Base-by-base conservation (phyloP, 2,113 vertebrate species). In the Fulmarus glacialis region DNA sequence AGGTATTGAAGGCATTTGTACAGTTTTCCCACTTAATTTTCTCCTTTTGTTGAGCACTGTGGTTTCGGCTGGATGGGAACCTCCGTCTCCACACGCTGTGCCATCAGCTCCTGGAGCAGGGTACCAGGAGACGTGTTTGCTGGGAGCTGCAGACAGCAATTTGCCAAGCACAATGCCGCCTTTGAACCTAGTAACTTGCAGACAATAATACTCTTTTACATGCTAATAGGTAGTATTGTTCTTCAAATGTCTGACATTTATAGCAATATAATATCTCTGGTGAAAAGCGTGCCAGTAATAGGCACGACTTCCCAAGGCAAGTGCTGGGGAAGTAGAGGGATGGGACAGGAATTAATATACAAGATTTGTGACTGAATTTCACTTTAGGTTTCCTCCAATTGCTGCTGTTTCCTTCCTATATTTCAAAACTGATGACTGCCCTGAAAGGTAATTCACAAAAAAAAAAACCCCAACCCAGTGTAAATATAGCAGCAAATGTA, bases 161-260 rank as follows among this genome's bases (percentile, higher is more conserved):
- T 82, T 96, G 56, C 83, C 68, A 67, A 72, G 89, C 64, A 94
- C 43, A 87, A 27, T 78, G 78, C 73, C 5, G 78, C 71, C 83
- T 91, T 64, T 89, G 94, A 94, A 92, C 71, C 66, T 77, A 60
- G 62, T 60, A 91, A 90, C 87, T 82, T 87, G 72, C 77, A 92
- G 86, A 90, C 80, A 95, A 95, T 90, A 82, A 82, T 87, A 48
- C 47, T 84, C 89, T 93, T 93, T 95, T 87, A 55, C 89, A 87
- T 95, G 86, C 68, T 94, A 97, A 96, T 95, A 89, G 89, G 70
- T 68, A 52, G 36, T 45, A 93, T 95, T 95, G 90, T 97, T 96
- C 88, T 94, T 90, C 85, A 93, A 79, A 88, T n/a, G 74, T 42
- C 82, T 96, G 95, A 93, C 93, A 82, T 94, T 93, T 94, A 83